A percentile compares a stretch with the other conserved stretches of the same genome.
phyloP scores from a whole-genome alignment of 2,888 invertebrate species.

The Drosophila histrio region DNA sequence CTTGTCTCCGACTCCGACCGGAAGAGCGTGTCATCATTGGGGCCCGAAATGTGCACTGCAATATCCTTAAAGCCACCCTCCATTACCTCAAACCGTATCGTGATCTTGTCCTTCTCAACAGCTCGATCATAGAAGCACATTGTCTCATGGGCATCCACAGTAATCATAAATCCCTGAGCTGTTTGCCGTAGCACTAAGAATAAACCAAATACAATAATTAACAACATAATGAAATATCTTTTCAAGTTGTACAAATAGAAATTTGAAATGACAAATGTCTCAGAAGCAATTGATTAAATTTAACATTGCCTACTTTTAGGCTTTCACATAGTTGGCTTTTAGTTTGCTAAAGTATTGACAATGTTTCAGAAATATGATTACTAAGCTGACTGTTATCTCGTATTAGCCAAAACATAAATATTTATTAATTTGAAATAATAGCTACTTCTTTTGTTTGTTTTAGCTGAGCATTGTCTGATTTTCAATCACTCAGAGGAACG shows the following conservation, averaged over 20 bases:
- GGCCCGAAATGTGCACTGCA: constrained; percentile 45
- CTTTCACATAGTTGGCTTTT: too few relatives aligned
- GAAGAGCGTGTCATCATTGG: constrained; percentile 24
- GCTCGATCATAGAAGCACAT: constrained; percentile 62
- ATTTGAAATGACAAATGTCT: not conserved
- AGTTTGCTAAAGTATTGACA: too few relatives aligned
- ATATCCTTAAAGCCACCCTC: constrained; percentile 69
- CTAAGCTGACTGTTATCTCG: too few relatives aligned
- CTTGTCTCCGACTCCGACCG: constrained; percentile 36
- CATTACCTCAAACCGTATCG: constrained; percentile 65
- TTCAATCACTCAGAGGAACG: not conserved
- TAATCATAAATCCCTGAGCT: constrained; percentile 46
- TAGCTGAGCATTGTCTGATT: not conserved
- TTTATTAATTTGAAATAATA: too few relatives aligned
- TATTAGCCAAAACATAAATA: too few relatives aligned
- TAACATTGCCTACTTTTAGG: not conserved
- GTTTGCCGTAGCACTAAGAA: not conserved
- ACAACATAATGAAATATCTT: constrained; percentile 30
- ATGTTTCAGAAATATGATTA: too few relatives aligned
- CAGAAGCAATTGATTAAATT: not conserved
- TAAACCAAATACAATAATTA: not conserved
- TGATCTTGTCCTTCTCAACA: constrained; percentile 41
- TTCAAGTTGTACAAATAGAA: not conserved
- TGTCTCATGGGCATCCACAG: constrained; percentile 65
- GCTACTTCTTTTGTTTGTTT: not conserved